Conservation (phyloP, 1,140 invertebrate genomes). For the Mizuhopecten yessoensis region DNA sequence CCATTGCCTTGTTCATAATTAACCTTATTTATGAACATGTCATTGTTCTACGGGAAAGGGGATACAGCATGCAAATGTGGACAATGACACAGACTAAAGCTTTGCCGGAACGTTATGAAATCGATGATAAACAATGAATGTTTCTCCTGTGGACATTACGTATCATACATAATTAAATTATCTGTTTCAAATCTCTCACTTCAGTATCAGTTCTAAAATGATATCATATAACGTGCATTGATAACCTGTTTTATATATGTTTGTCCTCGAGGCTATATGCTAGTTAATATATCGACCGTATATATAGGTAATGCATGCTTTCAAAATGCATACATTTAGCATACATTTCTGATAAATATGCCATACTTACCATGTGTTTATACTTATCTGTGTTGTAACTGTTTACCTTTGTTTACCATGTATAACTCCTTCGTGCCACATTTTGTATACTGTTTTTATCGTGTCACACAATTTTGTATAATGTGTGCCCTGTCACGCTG, state of each 20-base stretch:
- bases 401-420: too few species aligned
- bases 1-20: background rate
- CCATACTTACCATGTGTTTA: too few species aligned
- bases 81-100: background rate
- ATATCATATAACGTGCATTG: background rate
- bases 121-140: background rate
- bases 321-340: too few species aligned
- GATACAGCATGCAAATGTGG: background rate
- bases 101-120: background rate
- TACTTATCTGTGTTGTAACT: too few species aligned
- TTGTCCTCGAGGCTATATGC: background rate
- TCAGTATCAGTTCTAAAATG: background rate
- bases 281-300: background rate
- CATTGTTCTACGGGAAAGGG: background rate
- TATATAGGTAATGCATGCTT: too few species aligned
- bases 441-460: too few species aligned
- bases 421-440: too few species aligned
- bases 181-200: background rate
- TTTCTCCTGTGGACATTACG: background rate
- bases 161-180: background rate
- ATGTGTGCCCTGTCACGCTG: too few species aligned
- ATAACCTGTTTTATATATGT: background rate
- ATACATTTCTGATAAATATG: too few species aligned
- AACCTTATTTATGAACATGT: background rate
- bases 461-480: too few species aligned